Percentiles rank a stretch among this genome's conserved stretches.
Conservation (phyloP, 2,113 vertebrate genomes). For the Oenanthe oenanthe region DNA sequence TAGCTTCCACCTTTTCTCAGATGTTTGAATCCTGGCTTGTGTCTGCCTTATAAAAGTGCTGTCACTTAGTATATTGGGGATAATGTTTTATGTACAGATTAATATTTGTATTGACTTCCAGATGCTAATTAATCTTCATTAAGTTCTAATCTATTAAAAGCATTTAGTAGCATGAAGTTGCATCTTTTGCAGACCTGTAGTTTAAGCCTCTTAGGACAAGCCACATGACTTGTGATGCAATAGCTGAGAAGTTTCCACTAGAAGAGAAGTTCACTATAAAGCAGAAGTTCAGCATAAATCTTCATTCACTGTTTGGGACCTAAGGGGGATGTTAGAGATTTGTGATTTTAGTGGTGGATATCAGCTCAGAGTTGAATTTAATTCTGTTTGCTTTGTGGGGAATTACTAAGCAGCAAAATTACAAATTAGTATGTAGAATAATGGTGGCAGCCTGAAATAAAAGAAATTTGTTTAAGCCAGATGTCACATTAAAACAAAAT, state of each 20-base stretch:
- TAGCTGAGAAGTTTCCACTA: background rate
- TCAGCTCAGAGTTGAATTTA: background rate
- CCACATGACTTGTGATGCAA: background rate
- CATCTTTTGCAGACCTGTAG: conserved; percentile 46
- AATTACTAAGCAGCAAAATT: conserved; percentile 9
- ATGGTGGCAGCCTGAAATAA: background rate
- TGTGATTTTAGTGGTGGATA: background rate
- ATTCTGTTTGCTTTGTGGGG: background rate
- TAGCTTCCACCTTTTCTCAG: conserved; percentile 30
- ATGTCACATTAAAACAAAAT: conserved; percentile 15
- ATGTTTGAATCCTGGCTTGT: conserved; percentile 42
- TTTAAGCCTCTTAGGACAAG: conserved; percentile 13
- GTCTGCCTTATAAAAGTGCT: conserved; percentile 63
- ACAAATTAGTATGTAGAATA: background rate
- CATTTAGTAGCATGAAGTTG: conserved; percentile 60
- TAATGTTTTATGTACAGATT: conserved; percentile 56
- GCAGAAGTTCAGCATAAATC: background rate
- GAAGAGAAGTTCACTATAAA: background rate
- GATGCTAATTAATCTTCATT: conserved; percentile 48
- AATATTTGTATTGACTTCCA: conserved; percentile 54
- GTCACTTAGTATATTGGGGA: conserved; percentile 64
- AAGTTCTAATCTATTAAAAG: conserved; percentile 51
- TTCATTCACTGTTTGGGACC: background rate
- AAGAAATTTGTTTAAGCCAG: background rate
- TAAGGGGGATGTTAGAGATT: background rate